Evolutionary conservation across 2,888 invertebrate genomes (phyloP).

Genomic region (Epirrhoe tristata): DNA sequence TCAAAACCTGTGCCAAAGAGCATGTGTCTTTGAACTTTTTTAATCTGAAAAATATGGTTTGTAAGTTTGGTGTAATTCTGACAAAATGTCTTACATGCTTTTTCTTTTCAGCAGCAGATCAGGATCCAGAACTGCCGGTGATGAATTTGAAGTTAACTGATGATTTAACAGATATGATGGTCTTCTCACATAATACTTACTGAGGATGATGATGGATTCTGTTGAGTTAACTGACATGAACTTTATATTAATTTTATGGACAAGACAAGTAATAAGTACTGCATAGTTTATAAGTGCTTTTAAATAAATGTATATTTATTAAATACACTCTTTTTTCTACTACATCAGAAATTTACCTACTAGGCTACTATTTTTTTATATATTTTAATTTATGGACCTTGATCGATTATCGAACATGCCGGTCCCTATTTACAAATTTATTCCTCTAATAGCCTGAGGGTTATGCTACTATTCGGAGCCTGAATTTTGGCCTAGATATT

Average conservation of each 20-base stretch:
- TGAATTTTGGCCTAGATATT: too few species aligned
- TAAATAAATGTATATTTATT: background rate
- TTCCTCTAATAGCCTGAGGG: too few species aligned
- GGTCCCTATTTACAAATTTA: too few species aligned
- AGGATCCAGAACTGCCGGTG: conserved; percentile 49
- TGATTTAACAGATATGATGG: conserved; percentile 54
- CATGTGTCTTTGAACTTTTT: too few species aligned
- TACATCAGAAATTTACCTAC: background rate
- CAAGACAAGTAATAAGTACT: background rate
- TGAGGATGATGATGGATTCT: conserved; percentile 59
- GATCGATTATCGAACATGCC: too few species aligned
- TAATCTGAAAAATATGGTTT: too few species aligned
- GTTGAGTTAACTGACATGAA: conserved; percentile 31
- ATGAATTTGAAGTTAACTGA: conserved; percentile 63
- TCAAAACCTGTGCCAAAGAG: too few species aligned
- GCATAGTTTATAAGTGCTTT: background rate
- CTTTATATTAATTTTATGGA: background rate
- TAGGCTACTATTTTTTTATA: too few species aligned
- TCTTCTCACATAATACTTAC: background rate
- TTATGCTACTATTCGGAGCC: too few species aligned
- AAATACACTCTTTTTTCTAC: background rate
- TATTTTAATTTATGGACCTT: too few species aligned
- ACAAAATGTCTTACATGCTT: too few species aligned
- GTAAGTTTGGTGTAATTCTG: too few species aligned
- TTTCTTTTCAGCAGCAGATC: conserved; percentile 27